These are phyloP conservation scores for Caenorhabditis afra DNA, from an alignment of 2,888 invertebrate species.

Conservation along the genomic window DNA sequence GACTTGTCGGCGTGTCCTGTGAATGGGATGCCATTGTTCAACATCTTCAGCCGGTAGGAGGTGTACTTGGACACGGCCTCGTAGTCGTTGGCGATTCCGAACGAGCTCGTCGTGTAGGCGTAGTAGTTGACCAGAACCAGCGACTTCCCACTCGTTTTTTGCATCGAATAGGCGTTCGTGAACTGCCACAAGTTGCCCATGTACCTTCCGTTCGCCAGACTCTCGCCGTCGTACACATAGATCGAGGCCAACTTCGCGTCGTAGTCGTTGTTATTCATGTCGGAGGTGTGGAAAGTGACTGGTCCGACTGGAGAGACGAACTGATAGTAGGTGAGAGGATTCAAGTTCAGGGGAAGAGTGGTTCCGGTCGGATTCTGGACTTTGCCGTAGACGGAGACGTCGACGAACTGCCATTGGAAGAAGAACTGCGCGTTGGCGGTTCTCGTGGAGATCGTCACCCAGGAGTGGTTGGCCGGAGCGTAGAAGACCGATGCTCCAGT, in stretches of 20 bases:
- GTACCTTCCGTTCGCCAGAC: slow-evolving; percentile 18
- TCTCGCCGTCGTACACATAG: slow-evolving; percentile 36
- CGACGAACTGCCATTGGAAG: slow-evolving; percentile 20
- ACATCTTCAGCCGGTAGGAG: not conserved
- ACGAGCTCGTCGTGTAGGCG: slow-evolving; percentile 7
- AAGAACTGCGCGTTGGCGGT: slow-evolving; percentile 9
- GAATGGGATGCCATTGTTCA: not conserved
- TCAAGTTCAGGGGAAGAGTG: slow-evolving; percentile 8
- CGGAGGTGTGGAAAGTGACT: slow-evolving; percentile 22
- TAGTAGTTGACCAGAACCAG: slow-evolving; percentile 31
- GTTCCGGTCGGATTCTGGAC: slow-evolving; percentile 13
- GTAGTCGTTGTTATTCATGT: not conserved
- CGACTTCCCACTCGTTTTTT: slow-evolving; percentile 13
- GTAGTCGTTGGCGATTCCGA: slow-evolving; percentile 34
- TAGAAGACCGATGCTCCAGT: slow-evolving; percentile 1
- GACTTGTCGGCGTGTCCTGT: not conserved
- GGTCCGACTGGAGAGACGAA: slow-evolving; percentile 6
- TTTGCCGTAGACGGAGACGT: slow-evolving; percentile 10
- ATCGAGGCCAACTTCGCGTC: slow-evolving; percentile 6
- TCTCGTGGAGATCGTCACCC: slow-evolving; percentile 13
- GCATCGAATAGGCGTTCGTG: not conserved
- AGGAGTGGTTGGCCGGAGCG: slow-evolving; percentile 22
- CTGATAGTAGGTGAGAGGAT: slow-evolving; percentile 10
- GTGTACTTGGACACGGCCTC: slow-evolving; percentile 1
- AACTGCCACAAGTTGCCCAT: not conserved